phyloP scores from a whole-genome alignment of 2,113 vertebrate species.

The Amblyornis subalaris region DNA sequence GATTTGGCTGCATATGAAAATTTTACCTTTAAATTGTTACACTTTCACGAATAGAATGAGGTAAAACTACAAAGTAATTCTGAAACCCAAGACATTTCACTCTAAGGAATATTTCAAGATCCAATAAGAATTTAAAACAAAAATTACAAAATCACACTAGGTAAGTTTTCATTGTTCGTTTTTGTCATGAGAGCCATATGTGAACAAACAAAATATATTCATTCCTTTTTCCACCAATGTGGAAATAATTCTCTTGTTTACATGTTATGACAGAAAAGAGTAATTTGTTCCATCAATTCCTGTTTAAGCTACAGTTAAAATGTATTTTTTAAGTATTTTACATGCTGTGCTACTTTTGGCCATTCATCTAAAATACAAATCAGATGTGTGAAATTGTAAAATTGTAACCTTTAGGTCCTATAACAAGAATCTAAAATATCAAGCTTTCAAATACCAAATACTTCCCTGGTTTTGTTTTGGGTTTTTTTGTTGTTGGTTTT shows the following conservation, averaged over 20 bases:
- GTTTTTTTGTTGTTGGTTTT: not conserved
- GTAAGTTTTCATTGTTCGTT: not conserved
- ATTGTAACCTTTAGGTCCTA: not conserved
- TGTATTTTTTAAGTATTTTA: not conserved
- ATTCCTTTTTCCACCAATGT: not conserved
- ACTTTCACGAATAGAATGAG: not conserved
- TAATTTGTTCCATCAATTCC: not conserved
- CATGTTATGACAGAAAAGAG: not conserved
- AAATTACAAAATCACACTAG: not conserved
- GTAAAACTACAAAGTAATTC: not conserved
- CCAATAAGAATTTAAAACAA: not conserved
- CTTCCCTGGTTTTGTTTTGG: not conserved
- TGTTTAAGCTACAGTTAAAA: not conserved
- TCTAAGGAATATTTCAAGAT: not conserved
- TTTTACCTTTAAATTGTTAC: not conserved
- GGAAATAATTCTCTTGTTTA: not conserved
- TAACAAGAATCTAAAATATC: not conserved
- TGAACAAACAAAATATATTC: not conserved
- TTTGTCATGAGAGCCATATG: not conserved
- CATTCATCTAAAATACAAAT: not conserved
- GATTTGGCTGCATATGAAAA: not conserved
- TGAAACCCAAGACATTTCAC: not conserved
- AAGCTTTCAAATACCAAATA: not conserved
- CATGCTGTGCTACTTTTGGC: not conserved
- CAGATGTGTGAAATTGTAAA: not conserved